Percentiles rank a stretch among this genome's conserved stretches.
These are phyloP conservation scores for Amphiprion ocellaris DNA, from an alignment of 2,113 vertebrate species.

Conservation along the genomic window DNA sequence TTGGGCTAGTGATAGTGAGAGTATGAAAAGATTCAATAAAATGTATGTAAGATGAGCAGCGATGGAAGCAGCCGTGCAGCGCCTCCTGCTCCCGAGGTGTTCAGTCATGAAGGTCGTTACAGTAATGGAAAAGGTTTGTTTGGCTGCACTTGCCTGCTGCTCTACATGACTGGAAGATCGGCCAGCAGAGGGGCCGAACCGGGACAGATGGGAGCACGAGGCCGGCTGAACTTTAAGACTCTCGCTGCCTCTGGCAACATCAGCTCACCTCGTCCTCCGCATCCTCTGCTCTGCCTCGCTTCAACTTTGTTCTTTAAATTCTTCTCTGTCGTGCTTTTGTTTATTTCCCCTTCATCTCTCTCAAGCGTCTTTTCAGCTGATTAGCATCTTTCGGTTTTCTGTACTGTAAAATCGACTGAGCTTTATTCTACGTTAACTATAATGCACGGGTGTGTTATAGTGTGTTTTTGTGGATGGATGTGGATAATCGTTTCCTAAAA, in stretches of 20 bases:
- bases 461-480: not conserved
- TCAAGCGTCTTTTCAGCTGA: not conserved
- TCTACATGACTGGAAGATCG: conserved; percentile 35
- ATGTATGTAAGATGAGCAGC: not conserved
- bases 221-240: conserved; percentile 18
- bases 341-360: too few relatives aligned
- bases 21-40: not conserved
- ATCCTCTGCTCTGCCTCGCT: not conserved
- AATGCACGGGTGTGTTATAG: not conserved
- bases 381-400: not conserved
- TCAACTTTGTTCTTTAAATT: not conserved
- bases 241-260: not conserved
- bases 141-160: conserved; percentile 41
- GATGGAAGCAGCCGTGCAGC: conserved; percentile 20
- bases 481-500: conserved; percentile 7
- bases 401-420: not conserved
- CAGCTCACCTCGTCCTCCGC: not conserved
- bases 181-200: not conserved
- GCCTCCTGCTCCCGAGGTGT: conserved; percentile 16
- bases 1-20: not conserved
- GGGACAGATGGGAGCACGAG: conserved; percentile 16
- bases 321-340: not conserved
- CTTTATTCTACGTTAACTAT: not conserved
- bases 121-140: conserved; percentile 76
- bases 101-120: conserved; percentile 67